Percentiles rank a stretch among this genome's conserved stretches.
Evolutionary conservation across 2,113 vertebrate species (phyloP).

Genomic region (Xiphias gladius): DNA sequence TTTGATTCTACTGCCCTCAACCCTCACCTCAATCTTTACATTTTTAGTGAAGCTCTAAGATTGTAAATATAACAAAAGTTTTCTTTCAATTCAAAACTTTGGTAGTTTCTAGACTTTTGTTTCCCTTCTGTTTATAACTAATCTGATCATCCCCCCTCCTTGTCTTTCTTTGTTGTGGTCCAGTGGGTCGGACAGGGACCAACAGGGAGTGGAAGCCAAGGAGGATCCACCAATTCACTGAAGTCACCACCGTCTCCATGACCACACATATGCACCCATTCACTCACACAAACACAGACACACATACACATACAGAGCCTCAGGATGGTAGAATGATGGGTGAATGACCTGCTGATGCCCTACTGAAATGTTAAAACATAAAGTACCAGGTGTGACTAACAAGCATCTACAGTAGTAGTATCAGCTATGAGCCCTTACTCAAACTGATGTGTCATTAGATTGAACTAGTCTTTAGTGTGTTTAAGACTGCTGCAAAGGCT

Average conservation of each 20-base stretch:
- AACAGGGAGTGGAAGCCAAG: constrained; percentile 75
- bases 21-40: too few relatives aligned
- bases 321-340: constrained; percentile 26
- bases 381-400: constrained; percentile 34
- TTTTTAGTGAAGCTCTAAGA: too few relatives aligned
- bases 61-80: background rate
- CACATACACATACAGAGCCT: constrained; percentile 16
- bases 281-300: constrained; percentile 26
- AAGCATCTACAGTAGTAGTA: constrained; percentile 14
- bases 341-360: background rate
- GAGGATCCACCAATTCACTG: constrained; percentile 81
- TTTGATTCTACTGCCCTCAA: too few relatives aligned
- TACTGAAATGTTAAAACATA: background rate
- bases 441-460: constrained; percentile 27
- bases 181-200: constrained; percentile 77
- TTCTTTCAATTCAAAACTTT: background rate
- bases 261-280: constrained; percentile 29
- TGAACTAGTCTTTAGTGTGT: constrained; percentile 15
- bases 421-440: constrained; percentile 23
- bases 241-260: constrained; percentile 81
- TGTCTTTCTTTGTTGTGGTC: constrained; percentile 18
- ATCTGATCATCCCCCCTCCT: background rate
- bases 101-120: background rate
- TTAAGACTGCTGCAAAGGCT: constrained; percentile 30
- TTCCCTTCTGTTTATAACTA: background rate